These are phyloP conservation scores for Festucalex cinctus DNA, from an alignment of 2,113 vertebrate species.

Conservation along the genomic window DNA sequence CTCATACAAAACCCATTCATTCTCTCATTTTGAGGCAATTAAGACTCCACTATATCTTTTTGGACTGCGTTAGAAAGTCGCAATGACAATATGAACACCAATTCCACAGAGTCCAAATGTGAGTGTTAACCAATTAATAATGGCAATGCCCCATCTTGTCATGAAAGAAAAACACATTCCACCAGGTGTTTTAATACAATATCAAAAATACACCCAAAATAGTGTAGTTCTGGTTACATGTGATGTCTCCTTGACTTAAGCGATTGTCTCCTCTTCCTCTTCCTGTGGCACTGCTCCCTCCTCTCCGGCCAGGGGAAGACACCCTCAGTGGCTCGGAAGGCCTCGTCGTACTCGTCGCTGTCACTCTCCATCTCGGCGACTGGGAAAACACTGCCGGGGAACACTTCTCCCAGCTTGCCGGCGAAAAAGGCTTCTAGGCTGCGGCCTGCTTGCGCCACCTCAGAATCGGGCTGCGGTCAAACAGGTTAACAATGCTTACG, in stretches of 20 bases:
- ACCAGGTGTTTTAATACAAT: not conserved
- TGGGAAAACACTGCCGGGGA: conserved; percentile 79
- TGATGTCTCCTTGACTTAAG: conserved; percentile 74
- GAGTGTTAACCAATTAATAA: too few relatives aligned
- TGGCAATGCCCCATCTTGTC: not conserved
- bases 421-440: conserved; percentile 88
- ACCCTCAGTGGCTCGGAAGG: conserved; percentile 54
- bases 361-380: conserved; percentile 82
- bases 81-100: not conserved
- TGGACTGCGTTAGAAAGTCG: not conserved
- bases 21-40: not conserved
- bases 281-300: conserved; percentile 86
- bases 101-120: not conserved
- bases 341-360: conserved; percentile 83
- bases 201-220: not conserved
- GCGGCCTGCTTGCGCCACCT: conserved; percentile 91
- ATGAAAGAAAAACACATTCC: not conserved
- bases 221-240: conserved; percentile 47
- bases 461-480: conserved; percentile 85
- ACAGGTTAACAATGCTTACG: conserved; percentile 4
- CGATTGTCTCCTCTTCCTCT: conserved; percentile 87
- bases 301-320: conserved; percentile 85
- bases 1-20: not conserved
- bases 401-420: conserved; percentile 82
- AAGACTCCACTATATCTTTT: not conserved